Base-by-base conservation (phyloP, 2,797 vertebrate genomes). In the Cirrhinus molitorella region DNA sequence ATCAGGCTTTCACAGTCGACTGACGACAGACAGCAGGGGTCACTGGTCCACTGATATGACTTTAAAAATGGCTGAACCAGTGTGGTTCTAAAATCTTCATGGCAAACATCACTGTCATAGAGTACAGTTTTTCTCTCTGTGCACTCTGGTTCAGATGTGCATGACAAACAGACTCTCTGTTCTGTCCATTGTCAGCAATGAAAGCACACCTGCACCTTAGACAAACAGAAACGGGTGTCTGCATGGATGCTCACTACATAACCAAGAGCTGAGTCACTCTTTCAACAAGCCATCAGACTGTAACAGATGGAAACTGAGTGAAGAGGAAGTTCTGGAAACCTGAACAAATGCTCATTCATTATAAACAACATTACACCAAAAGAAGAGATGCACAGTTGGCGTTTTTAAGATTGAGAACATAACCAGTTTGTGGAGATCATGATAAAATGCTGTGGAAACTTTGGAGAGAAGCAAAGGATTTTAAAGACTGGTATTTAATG, bases 171-270 rank as follows among this genome's bases (percentile, higher is more conserved):
- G 66, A 80, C 51, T 34, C 66, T 70, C 55, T 80, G 53, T 72
- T 71, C 53, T 72, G 53, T 81, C 53, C 8, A 47, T 61, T 72
- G 40, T 49, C 37, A 65, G 65, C 80, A 73, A 23, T 80, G 40
- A 73, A 28, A 51, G 71, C 76, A 84, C 83, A 79, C 83, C 67
- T 72, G 70, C 66, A 59, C 51, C 81, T 66, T 80, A 28, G 31
- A 57, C 77, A 84, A 71, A 80, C 28, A 70, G 57, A 43, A 53
- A 43, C 1, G 1, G 19, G 76, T 79, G 66, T 71, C 40, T 59
- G 74, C 59, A 40, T 70, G 59, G 59, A 61, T 61, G 43, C 40
- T 72, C 66, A 47, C 66, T 55, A 25, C 37, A 14, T 71, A 55
- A 67, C 16, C 17, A 37, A 57, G 19, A 71, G 53, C 47, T 28